Conservation (phyloP, 2,888 invertebrate genomes). For the Drosophila stalkeri region DNA sequence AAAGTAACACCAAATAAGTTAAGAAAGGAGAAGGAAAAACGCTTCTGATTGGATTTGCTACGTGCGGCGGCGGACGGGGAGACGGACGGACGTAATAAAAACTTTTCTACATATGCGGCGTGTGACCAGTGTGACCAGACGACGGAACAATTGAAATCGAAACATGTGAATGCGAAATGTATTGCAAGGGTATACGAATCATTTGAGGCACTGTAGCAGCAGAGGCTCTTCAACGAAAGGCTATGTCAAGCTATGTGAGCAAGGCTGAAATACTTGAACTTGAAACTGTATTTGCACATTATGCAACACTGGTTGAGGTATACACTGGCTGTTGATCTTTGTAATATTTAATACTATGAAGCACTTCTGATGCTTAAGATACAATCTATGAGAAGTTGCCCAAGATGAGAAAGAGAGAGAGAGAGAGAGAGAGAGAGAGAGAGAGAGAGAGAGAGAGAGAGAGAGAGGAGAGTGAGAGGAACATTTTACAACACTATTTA, state of each 20-base stretch:
- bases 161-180: not conserved
- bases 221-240: no score
- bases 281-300: not conserved
- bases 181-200: not conserved
- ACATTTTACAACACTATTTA: no score
- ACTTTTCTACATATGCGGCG: conserved; percentile 21
- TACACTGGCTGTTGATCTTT: no score
- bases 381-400: no score
- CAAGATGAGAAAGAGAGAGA: no score
- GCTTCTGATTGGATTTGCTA: conserved; percentile 73
- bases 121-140: conserved; percentile 2
- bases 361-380: not conserved
- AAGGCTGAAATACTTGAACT: not conserved
- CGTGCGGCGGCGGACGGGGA: conserved; percentile 34
- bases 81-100: not conserved
- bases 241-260: not conserved
- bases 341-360: not conserved
- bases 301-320: not conserved
- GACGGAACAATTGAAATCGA: conserved; percentile 1
- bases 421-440: no score
- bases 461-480: no score
- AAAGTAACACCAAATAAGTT: conserved; percentile 77
- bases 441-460: no score
- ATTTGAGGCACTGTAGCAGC: conserved; percentile 2
- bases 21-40: conserved; percentile 56